phyloP scores from a whole-genome alignment of 2,888 invertebrate genomes.

The Sycophila texana region DNA sequence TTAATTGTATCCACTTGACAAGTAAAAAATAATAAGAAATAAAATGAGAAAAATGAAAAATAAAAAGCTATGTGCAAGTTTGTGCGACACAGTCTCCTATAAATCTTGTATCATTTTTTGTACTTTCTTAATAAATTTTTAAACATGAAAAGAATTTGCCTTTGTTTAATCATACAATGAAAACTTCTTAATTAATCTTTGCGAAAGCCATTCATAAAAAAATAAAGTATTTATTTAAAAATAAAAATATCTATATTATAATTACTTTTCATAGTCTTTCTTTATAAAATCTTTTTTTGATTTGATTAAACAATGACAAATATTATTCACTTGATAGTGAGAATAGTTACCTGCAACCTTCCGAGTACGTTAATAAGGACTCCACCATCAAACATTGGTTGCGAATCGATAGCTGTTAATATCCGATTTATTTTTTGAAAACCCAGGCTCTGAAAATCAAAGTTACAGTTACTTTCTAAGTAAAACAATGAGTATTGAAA shows the following conservation, averaged over 20 bases:
- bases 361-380: conserved; percentile 97
- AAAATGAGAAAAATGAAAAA: conserved; percentile 16
- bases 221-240: not conserved
- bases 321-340: conserved; percentile 41
- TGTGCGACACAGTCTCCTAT: conserved; percentile 50
- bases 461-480: not conserved
- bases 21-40: conserved; percentile 39
- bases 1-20: conserved; percentile 57
- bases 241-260: conserved; percentile 4
- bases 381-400: conserved; percentile 98
- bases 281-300: no score
- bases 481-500: conserved; percentile 32
- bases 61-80: conserved; percentile 44
- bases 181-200: not conserved
- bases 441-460: conserved; percentile 85
- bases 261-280: no score
- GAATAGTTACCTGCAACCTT: conserved; percentile 89
- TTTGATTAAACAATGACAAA: conserved; percentile 1
- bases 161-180: not conserved
- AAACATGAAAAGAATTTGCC: not conserved
- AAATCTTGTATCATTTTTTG: conserved; percentile 33
- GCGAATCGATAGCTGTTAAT: conserved; percentile 95
- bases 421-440: conserved; percentile 95
- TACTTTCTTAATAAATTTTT: conserved; percentile 21
- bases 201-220: no score